phyloP scores from a whole-genome alignment of 2,888 invertebrate genomes.

The Dryococelus australis region DNA sequence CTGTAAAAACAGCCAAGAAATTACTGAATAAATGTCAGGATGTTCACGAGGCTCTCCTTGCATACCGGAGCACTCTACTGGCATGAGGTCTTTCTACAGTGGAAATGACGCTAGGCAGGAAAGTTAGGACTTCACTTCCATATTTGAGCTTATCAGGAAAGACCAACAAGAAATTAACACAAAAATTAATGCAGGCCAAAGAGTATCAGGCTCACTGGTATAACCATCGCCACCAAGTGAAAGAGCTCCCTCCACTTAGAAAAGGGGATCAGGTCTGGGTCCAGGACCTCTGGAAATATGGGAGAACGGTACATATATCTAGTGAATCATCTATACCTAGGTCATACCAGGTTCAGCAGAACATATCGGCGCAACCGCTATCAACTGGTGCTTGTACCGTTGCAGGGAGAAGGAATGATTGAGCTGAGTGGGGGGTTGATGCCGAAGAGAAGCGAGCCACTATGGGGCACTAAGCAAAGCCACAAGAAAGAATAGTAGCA shows the following conservation, averaged over 20 bases:
- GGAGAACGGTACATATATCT: neutral
- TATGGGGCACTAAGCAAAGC: neutral
- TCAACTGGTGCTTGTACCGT: neutral
- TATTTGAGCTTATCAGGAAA: neutral
- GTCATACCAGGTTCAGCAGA: slow-evolving; percentile 16
- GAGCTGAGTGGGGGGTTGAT: neutral
- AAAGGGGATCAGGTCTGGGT: neutral
- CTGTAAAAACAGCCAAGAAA: slow-evolving; percentile 6
- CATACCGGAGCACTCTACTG: neutral
- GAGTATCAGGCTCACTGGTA: neutral
- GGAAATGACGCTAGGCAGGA: neutral
- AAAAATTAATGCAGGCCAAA: neutral
- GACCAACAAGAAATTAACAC: neutral
- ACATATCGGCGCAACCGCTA: neutral
- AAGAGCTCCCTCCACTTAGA: neutral
- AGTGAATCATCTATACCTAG: neutral
- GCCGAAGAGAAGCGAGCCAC: neutral
- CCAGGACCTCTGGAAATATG: neutral
- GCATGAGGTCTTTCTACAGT: neutral
- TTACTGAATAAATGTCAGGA: neutral
- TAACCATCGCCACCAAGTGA: neutral
- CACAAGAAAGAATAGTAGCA: neutral
- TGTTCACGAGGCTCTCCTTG: neutral
- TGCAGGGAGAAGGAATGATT: no score
- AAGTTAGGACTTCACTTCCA: neutral